Evolutionary conservation across 2,113 vertebrate genomes (phyloP).

Genomic region (Taxidea taxus): DNA sequence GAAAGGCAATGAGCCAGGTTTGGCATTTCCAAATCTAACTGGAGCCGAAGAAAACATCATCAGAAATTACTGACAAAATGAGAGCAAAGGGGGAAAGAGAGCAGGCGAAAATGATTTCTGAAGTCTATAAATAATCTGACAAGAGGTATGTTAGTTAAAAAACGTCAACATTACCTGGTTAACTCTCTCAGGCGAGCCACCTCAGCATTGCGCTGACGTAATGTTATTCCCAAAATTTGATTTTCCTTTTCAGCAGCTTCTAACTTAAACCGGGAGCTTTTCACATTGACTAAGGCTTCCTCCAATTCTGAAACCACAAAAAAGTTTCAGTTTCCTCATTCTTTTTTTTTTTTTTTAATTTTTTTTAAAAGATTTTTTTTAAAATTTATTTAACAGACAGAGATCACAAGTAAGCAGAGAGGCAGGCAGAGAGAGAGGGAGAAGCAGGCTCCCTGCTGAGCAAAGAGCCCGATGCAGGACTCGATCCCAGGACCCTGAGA

Average conservation of each 20-base stretch:
- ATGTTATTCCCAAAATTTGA: conserved; percentile 83
- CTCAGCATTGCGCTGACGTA: conserved; percentile 89
- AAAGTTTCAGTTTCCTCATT: background rate
- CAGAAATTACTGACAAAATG: background rate
- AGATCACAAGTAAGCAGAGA: no score
- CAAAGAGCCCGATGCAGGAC: no score
- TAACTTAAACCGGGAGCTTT: conserved; percentile 84
- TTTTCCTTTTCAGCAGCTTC: conserved; percentile 87
- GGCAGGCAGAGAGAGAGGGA: no score
- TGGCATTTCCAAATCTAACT: conserved; percentile 16
- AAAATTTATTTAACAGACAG: no score
- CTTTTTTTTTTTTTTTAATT: conserved; percentile 20
- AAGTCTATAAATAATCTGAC: background rate
- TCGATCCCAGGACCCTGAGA: no score
- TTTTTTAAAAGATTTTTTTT: no score
- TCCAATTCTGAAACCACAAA: conserved; percentile 81
- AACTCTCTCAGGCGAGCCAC: conserved; percentile 84
- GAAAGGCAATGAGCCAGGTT: background rate
- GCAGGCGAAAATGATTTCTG: background rate
- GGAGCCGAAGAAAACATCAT: background rate
- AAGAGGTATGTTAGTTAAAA: background rate
- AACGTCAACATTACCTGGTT: conserved; percentile 82
- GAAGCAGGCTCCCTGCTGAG: no score
- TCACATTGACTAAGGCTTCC: conserved; percentile 82
- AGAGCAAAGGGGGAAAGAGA: background rate